Evolutionary conservation across 2,113 vertebrate species (phyloP).

Genomic region (Trogon melanurus): DNA sequence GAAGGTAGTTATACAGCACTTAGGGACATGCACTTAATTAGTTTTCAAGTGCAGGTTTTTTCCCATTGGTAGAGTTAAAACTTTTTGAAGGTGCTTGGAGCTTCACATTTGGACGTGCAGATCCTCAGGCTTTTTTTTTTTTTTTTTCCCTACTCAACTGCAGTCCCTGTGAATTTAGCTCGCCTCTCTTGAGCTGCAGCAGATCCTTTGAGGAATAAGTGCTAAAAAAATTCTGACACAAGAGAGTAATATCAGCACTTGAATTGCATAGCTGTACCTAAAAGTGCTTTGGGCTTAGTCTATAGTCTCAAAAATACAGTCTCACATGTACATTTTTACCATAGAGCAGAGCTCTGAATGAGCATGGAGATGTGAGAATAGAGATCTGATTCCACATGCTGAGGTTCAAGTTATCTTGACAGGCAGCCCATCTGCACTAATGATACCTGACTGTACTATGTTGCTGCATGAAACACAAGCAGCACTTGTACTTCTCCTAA

Average conservation of each 20-base stretch:
- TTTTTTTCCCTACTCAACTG: not conserved
- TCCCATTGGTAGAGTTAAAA: not conserved
- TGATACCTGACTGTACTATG: too few relatives aligned
- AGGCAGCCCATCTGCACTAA: fast-evolving
- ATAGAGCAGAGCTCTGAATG: not conserved
- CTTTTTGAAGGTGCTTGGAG: not conserved
- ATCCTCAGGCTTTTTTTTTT: not conserved
- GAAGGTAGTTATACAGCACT: not conserved
- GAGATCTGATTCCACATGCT: not conserved
- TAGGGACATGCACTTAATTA: not conserved
- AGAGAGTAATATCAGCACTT: not conserved
- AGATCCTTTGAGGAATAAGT: not conserved
- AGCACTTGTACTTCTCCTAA: not conserved
- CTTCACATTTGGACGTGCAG: not conserved
- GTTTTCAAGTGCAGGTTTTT: not conserved
- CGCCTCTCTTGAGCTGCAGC: not conserved
- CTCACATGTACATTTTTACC: not conserved
- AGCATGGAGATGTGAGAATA: not conserved
- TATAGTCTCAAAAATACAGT: not conserved
- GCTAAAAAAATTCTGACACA: not conserved
- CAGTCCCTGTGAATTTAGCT: not conserved
- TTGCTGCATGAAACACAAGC: not conserved
- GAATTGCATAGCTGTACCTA: not conserved
- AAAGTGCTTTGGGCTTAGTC: not conserved
- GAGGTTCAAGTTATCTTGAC: not conserved